A percentile compares a stretch with the other conserved stretches of the same genome.
phyloP scores from a whole-genome alignment of 2,113 vertebrate genomes.

The Scomber scombrus region DNA sequence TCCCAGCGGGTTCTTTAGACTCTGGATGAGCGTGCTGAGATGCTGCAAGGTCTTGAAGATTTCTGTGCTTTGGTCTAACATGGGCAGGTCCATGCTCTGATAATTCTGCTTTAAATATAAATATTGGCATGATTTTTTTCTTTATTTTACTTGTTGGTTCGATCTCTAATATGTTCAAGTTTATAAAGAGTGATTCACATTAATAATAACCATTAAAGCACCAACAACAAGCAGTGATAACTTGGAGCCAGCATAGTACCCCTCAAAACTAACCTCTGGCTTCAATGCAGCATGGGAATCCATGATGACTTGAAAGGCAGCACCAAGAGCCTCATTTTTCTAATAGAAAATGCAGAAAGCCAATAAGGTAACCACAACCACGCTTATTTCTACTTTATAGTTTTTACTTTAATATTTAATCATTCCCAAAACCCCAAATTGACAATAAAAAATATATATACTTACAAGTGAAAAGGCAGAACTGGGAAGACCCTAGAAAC shows the following conservation, averaged over 20 bases:
- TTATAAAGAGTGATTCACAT: background rate
- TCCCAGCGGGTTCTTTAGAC: slow-evolving; percentile 95
- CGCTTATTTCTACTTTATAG: background rate
- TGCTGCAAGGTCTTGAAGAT: slow-evolving; percentile 98
- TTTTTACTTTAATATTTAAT: background rate
- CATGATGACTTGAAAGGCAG: slow-evolving; percentile 87
- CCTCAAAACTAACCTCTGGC: slow-evolving; percentile 85
- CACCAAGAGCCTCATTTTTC: slow-evolving; percentile 86
- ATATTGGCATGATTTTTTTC: background rate
- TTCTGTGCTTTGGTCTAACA: slow-evolving; percentile 93
- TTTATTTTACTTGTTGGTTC: background rate
- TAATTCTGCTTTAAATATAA: slow-evolving; percentile 79
- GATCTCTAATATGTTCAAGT: background rate
- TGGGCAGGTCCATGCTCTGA: slow-evolving; percentile 86
- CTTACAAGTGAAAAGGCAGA: slow-evolving; percentile 87
- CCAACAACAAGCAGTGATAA: background rate
- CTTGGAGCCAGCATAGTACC: background rate
- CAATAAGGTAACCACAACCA: background rate
- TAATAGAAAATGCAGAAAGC: slow-evolving; percentile 51
- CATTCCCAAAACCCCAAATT: background rate
- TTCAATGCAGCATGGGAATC: slow-evolving; percentile 83
- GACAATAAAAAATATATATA: slow-evolving; percentile 46
- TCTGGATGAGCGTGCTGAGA: slow-evolving; percentile 97
- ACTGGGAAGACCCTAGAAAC: slow-evolving; percentile 83
- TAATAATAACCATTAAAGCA: background rate